phyloP scores from a whole-genome alignment of 2,797 vertebrate species.

The Sus cebifrons region DNA sequence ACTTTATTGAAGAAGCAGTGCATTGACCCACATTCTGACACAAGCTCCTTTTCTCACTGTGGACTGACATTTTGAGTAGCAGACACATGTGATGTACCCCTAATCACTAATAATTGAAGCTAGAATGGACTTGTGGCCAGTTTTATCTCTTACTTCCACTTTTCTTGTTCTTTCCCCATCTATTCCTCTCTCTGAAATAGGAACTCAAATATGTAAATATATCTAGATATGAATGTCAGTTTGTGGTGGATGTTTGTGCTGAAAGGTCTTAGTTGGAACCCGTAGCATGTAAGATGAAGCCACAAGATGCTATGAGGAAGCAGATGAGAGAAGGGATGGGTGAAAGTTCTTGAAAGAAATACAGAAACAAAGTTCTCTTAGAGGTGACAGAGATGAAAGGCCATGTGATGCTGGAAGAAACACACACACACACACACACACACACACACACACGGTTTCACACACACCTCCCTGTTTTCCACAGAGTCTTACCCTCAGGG shows the following conservation, averaged over 20 bases:
- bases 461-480: not conserved
- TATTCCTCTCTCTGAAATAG: not conserved
- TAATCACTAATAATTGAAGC: not conserved
- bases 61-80: not conserved
- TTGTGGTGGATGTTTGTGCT: not conserved
- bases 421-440: not conserved
- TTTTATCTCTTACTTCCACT: not conserved
- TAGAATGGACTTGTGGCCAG: not conserved
- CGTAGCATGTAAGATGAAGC: not conserved
- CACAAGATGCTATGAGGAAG: not conserved
- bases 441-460: no score
- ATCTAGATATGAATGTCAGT: not conserved
- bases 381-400: not conserved
- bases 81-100: no score
- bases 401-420: not conserved
- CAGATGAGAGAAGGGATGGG: no score
- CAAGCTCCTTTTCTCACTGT: not conserved
- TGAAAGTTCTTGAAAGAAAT: not conserved
- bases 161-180: not conserved
- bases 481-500: not conserved
- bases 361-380: not conserved
- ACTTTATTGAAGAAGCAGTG: not conserved
- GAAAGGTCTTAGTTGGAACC: not conserved
- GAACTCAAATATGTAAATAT: not conserved
- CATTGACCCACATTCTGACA: not conserved